phyloP scores from a whole-genome alignment of 2,888 invertebrate genomes.

The Thysanoteuthis rhombus region DNA sequence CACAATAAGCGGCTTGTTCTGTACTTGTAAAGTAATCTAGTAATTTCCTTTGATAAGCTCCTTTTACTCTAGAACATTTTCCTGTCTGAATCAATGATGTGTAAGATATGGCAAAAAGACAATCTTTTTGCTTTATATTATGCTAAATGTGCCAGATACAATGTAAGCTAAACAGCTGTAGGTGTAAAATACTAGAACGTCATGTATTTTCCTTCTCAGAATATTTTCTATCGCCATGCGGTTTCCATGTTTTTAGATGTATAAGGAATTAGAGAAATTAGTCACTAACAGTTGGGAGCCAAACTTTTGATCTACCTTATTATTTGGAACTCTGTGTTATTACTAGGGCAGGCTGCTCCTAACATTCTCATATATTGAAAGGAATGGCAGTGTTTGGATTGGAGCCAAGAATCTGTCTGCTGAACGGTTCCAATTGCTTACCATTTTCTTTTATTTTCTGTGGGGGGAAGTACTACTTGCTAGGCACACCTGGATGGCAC shows the following conservation, averaged over 20 bases:
- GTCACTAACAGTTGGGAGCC: background rate
- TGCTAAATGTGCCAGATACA: too few species aligned
- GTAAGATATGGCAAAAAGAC: too few species aligned
- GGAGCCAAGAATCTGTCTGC: background rate
- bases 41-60: background rate
- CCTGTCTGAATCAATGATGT: too few species aligned
- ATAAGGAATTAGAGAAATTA: background rate
- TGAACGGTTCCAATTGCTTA: background rate
- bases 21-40: background rate
- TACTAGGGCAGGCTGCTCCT: background rate
- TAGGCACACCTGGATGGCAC: background rate
- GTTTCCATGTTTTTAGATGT: too few species aligned
- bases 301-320: background rate
- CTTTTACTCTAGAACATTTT: background rate
- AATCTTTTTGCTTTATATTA: too few species aligned
- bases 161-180: too few species aligned
- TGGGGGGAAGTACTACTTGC: background rate
- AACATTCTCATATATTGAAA: background rate
- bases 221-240: too few species aligned
- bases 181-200: too few species aligned
- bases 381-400: background rate
- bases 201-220: too few species aligned
- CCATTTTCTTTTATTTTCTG: background rate
- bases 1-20: too few species aligned
- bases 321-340: background rate